These are phyloP conservation scores for Trogon melanurus DNA, from an alignment of 2,113 vertebrate species.

Conservation along the genomic window DNA sequence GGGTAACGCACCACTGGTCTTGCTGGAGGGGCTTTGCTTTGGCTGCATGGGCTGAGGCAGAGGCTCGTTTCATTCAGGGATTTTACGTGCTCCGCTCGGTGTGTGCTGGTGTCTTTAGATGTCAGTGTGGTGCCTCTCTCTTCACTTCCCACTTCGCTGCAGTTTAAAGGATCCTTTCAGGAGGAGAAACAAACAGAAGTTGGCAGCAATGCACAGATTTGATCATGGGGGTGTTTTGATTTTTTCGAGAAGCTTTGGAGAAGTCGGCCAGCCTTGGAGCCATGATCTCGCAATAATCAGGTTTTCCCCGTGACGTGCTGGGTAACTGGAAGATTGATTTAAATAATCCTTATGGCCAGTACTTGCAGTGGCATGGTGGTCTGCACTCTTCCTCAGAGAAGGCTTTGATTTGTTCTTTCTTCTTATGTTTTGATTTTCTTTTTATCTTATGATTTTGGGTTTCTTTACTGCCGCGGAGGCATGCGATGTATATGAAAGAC, in stretches of 20 bases:
- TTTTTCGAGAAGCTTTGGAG: not conserved
- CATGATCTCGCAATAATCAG: not conserved
- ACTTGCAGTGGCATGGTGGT: not conserved
- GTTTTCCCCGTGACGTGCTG: not conserved
- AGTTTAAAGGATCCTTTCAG: not conserved
- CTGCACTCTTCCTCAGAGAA: not conserved
- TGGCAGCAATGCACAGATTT: not conserved
- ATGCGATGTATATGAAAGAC: not conserved
- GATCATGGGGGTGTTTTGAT: not conserved
- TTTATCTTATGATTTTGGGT: not conserved
- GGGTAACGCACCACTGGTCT: accelerated
- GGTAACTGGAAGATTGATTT: not conserved
- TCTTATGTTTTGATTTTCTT: not conserved
- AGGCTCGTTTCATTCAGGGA: not conserved
- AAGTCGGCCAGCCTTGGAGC: not conserved
- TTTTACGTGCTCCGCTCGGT: not conserved
- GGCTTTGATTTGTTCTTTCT: not conserved
- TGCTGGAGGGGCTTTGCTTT: not conserved
- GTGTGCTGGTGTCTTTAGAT: not conserved
- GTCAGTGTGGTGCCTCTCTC: slow-evolving; percentile 13
- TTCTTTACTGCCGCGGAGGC: not conserved
- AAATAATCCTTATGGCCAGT: not conserved
- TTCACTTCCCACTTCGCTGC: not conserved
- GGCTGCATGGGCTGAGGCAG: accelerated
- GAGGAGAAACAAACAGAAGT: not conserved